Evolutionary conservation across 1,140 invertebrate genomes (phyloP).

Genomic region (Protaetia brevitarsis): DNA sequence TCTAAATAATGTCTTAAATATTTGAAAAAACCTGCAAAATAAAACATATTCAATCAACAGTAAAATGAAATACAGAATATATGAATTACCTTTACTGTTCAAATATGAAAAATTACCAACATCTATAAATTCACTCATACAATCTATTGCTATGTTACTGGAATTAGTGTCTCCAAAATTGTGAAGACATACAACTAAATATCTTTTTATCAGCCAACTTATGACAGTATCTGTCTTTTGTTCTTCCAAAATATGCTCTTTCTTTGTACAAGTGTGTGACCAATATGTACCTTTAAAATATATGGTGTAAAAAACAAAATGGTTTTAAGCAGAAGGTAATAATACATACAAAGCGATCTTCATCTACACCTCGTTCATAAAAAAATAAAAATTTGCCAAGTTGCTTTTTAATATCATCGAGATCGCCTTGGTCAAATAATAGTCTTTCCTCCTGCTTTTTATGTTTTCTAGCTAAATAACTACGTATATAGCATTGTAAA

Average conservation of each 20-base stretch:
- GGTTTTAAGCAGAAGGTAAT: conserved; percentile 4
- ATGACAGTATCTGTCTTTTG: conserved; percentile 47
- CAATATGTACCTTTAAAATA: conserved; percentile 55
- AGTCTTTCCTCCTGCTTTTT: conserved; percentile 62
- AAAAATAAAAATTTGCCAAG: conserved; percentile 72
- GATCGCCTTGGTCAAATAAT: conserved; percentile 64
- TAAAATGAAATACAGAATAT: background rate
- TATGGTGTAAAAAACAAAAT: conserved; percentile 26
- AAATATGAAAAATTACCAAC: conserved; percentile 19
- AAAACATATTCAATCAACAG: conserved; percentile 9
- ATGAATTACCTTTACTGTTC: conserved; percentile 22
- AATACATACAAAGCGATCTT: conserved; percentile 64
- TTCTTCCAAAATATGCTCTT: conserved; percentile 55
- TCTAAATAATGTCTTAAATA: conserved; percentile 69
- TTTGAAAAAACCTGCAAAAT: conserved; percentile 66
- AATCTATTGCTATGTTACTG: conserved; percentile 29
- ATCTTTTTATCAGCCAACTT: conserved; percentile 59
- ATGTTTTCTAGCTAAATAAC: conserved; percentile 67
- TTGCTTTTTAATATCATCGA: conserved; percentile 55
- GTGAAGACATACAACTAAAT: conserved; percentile 57
- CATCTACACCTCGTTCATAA: conserved; percentile 67
- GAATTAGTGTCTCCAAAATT: conserved; percentile 46
- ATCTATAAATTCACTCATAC: conserved; percentile 33
- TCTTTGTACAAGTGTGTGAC: conserved; percentile 58
- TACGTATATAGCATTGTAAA: conserved; percentile 77